Percentiles rank a stretch among this genome's conserved stretches.
Evolutionary conservation across 2,113 vertebrate genomes (phyloP).

Genomic region (Hymenochirus boettgeri): DNA sequence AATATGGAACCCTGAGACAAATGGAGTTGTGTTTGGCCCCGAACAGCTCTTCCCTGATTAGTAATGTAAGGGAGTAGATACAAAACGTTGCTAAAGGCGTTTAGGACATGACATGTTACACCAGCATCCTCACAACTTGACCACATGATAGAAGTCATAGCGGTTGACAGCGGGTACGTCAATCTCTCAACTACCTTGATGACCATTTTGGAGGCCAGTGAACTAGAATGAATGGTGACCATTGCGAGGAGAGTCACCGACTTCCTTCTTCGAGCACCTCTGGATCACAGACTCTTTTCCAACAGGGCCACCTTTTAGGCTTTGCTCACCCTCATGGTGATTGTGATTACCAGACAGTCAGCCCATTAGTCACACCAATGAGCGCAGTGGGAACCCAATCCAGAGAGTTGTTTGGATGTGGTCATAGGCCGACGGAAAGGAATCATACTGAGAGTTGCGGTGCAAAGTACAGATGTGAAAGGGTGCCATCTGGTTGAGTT

Average conservation of each 20-base stretch:
- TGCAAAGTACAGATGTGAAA: conserved; percentile 13
- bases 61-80: conserved; percentile 33
- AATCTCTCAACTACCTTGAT: conserved; percentile 31
- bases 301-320: conserved; percentile 2
- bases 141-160: conserved; percentile 25
- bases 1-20: not conserved
- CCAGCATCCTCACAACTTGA: conserved; percentile 24
- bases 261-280: conserved; percentile 35
- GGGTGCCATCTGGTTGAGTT: conserved; percentile 12
- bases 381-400: conserved; percentile 21
- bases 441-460: conserved; percentile 11
- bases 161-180: conserved; percentile 24
- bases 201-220: conserved; percentile 26
- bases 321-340: conserved; percentile 12
- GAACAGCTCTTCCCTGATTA: conserved; percentile 31
- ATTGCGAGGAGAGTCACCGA: conserved; percentile 29
- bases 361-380: conserved; percentile 27
- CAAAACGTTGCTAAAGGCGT: conserved; percentile 36
- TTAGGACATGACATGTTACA: conserved; percentile 31
- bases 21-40: not conserved
- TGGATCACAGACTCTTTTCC: conserved; percentile 16
- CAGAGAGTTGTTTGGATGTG: conserved; percentile 29
- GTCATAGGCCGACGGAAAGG: conserved; percentile 23
- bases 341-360: conserved; percentile 24
- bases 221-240: conserved; percentile 27